Base-by-base conservation (phyloP, 1,140 invertebrate genomes). In the Neodiprion pinetum region DNA sequence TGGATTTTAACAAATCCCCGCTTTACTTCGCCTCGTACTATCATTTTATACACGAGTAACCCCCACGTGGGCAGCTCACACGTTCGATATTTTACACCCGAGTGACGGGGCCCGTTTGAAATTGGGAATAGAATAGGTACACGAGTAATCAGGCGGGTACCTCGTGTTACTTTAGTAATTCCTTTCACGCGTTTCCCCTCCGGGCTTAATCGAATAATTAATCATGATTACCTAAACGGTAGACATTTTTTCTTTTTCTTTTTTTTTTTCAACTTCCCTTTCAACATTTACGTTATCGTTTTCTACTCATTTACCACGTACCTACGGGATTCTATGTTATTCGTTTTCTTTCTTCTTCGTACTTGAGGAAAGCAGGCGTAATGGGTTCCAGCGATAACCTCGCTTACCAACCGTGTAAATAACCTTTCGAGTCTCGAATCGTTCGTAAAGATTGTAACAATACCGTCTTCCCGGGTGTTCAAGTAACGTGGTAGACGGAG, bases 1-100 rank as follows among this genome's bases (percentile, higher is more conserved):
- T 76, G 78, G 80, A 81, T 81, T 81, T 77, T 80, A 81, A 81
- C 74, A 80, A 81, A 81, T 81, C 79, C 78, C 28, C 28, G 28
- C 28, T 3, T 40, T 40, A 40, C 28, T 40, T 5, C 28, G 28
- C 28, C 28, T 61, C n/a, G 5, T 14, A 61, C n/a, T 5, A 17
- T 61, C 53, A 61, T 61, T 61, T 61, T 61, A 1, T 61, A 61
- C 53, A 12, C 53, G 53, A 61, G 53, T 61, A 40, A 40, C 28
- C 28, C 28, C 28, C 28, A 40, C 28, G 28, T 40, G 28, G 28
- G 28, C 5, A 40, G 28, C 28, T 40, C 28, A 40, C 28, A 40
- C 28, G 28, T 40, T 40, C 28, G 28, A 3, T 40, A 40, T 40
- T 40, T 40, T 4, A 40, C 28, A 40, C 28, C 28, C 28, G 28